Conservation (phyloP, 2,797 vertebrate species). For the Myotis pilosus region DNA sequence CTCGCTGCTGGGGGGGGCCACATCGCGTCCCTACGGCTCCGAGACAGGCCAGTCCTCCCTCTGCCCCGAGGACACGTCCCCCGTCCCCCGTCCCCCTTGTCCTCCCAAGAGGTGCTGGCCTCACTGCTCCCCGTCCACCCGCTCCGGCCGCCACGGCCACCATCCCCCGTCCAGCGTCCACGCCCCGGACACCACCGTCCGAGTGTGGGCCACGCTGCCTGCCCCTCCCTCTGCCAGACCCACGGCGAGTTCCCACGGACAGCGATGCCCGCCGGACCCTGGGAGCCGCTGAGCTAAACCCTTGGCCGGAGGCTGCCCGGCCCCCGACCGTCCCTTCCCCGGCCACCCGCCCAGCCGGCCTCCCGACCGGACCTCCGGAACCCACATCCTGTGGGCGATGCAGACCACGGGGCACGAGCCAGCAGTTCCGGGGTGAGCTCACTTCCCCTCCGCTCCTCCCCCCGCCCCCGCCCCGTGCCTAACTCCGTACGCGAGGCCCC, state of each 20-base stretch:
- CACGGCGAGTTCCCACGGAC: not conserved
- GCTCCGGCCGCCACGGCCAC: not conserved
- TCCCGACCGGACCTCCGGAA: not conserved
- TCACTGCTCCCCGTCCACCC: fast-evolving
- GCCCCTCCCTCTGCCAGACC: not conserved
- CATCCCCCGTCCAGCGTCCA: not conserved
- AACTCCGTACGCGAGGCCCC: too few species aligned
- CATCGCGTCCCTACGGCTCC: fast-evolving
- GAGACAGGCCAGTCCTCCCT: not conserved
- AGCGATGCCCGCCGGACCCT: not conserved
- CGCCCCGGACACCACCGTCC: not conserved
- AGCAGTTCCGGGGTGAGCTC: not conserved
- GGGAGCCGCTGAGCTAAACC: not conserved
- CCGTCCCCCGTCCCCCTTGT: not conserved
- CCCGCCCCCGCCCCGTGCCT: not conserved
- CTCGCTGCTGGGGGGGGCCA: not conserved
- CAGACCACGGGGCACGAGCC: not conserved
- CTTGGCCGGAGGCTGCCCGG: not conserved
- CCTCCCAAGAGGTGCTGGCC: not conserved
- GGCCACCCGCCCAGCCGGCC: not conserved
- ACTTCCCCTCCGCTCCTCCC: not conserved
- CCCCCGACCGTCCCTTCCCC: not conserved
- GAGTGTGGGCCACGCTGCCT: not conserved
- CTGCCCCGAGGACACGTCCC: too few species aligned
- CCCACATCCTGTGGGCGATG: constrained; percentile 60